Percentiles rank a stretch among this genome's conserved stretches.
Conservation (phyloP, 2,797 vertebrate genomes). For the Acanthiza pusilla region DNA sequence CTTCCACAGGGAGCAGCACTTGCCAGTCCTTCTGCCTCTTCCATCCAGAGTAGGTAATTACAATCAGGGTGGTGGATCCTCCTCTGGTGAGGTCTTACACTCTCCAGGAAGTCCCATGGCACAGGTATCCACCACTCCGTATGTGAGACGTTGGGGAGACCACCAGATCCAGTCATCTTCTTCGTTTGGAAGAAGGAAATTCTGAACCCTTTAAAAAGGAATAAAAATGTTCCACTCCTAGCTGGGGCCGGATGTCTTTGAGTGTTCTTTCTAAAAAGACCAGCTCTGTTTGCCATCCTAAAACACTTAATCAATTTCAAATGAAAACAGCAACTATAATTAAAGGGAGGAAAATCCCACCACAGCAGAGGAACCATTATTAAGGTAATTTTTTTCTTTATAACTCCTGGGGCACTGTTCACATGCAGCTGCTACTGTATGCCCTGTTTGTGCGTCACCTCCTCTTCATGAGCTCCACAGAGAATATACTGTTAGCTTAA, state of each 20-base stretch:
- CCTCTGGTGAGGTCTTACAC: background rate
- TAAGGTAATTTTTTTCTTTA: constrained; percentile 46
- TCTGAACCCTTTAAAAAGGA: background rate
- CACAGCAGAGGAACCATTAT: constrained; percentile 52
- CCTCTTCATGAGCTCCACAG: background rate
- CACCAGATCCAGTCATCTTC: background rate
- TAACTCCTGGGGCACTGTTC: constrained; percentile 51
- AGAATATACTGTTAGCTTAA: constrained; percentile 64
- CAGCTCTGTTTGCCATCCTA: constrained; percentile 11
- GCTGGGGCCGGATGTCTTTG: background rate
- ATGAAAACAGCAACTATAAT: constrained; percentile 53
- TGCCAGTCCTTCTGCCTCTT: background rate
- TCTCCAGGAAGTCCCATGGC: background rate
- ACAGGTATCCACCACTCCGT: background rate
- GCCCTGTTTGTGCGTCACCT: constrained; percentile 54
- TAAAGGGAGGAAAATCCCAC: constrained; percentile 62
- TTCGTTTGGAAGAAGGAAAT: background rate
- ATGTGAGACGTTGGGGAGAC: rapidly evolving
- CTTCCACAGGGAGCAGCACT: background rate
- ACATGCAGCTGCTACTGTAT: constrained; percentile 38
- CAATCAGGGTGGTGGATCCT: background rate
- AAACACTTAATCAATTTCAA: constrained; percentile 52
- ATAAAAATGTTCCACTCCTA: background rate
- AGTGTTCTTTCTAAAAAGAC: background rate
- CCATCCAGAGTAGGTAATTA: background rate